phyloP scores from a whole-genome alignment of 1,140 invertebrate species.

The Aphelenchoides fujianensis region DNA sequence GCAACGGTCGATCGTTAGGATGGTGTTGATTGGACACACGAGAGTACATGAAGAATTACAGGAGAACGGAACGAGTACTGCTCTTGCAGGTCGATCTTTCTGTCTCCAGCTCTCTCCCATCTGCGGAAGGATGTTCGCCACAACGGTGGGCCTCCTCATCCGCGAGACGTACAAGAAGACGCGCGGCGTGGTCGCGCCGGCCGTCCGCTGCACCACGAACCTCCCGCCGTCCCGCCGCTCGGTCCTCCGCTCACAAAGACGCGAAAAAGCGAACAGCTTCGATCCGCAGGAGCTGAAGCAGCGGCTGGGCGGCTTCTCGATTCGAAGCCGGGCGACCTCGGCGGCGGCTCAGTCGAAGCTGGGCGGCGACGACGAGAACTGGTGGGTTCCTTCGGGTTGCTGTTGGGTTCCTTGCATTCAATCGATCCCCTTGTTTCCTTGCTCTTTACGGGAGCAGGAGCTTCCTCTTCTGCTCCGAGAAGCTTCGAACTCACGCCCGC shows the following conservation, averaged over 20 bases:
- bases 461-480: too few relatives aligned
- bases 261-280: conserved; percentile 9
- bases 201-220: neutral
- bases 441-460: too few relatives aligned
- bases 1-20: neutral
- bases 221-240: neutral
- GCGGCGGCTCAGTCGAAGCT: neutral
- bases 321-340: neutral
- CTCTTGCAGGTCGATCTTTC: too few relatives aligned
- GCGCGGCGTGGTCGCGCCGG: neutral
- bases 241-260: neutral
- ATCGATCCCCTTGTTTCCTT: too few relatives aligned
- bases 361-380: conserved; percentile 16
- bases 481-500: too few relatives aligned
- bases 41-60: too few relatives aligned
- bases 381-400: conserved; percentile 17
- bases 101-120: too few relatives aligned
- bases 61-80: neutral
- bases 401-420: conserved; percentile 1
- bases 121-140: neutral
- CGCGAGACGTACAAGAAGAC: neutral
- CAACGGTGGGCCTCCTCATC: neutral
- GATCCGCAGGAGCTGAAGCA: conserved; percentile 4
- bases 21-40: too few relatives aligned
- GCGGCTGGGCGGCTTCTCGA: conserved; percentile 22